Percentiles rank a stretch among this genome's conserved stretches.
Conservation (phyloP, 2,113 vertebrate genomes). For the Ciconia maguari region DNA sequence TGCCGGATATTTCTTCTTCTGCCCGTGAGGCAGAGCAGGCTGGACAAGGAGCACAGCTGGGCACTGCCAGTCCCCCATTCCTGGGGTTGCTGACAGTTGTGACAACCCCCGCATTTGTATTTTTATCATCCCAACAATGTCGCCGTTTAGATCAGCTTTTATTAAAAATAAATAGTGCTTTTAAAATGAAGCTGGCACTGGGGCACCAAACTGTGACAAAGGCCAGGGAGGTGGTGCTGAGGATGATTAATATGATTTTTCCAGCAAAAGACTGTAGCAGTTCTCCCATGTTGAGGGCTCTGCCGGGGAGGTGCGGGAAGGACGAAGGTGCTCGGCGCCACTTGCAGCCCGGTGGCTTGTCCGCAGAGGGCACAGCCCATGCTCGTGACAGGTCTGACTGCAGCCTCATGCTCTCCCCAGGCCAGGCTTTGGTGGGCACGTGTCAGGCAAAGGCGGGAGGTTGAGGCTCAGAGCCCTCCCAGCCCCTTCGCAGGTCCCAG, state of each 20-base stretch:
- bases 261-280: neutral
- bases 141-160: neutral
- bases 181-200: neutral
- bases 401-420: neutral
- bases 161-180: conserved; percentile 50
- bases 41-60: neutral
- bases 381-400: neutral
- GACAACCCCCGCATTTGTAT: conserved; percentile 15
- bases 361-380: neutral
- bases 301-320: neutral
- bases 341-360: neutral
- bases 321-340: accelerated
- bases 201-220: conserved; percentile 31
- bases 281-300: neutral
- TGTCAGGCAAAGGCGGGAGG: neutral
- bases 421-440: neutral
- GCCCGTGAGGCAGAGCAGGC: neutral
- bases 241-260: conserved; percentile 4
- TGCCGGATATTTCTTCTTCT: neutral
- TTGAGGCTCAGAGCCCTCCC: neutral
- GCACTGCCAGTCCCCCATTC: neutral
- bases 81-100: neutral
- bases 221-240: neutral
- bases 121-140: neutral
- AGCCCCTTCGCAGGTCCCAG: neutral